A percentile compares a stretch with the other conserved stretches of the same genome.
Conservation (phyloP, 2,888 invertebrate species). For the Diadegma fenestrale region DNA sequence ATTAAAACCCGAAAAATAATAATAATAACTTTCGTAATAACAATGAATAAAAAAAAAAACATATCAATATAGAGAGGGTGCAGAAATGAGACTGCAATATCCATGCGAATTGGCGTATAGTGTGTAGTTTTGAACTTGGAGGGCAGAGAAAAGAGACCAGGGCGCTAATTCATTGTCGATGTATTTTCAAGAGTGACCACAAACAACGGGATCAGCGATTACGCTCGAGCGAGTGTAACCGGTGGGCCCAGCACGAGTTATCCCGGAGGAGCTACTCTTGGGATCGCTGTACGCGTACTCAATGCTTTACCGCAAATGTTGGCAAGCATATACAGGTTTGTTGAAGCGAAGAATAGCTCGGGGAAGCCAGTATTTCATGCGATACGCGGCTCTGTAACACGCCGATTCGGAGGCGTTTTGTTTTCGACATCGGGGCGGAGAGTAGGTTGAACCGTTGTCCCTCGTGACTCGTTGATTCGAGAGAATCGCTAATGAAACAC, state of each 20-base stretch:
- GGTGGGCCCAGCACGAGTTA: constrained; percentile 74
- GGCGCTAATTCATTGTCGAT: constrained; percentile 77
- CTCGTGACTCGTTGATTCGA: constrained; percentile 82
- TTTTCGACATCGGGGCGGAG: constrained; percentile 83
- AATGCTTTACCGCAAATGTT: background rate
- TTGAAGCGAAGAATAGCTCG: constrained; percentile 26
- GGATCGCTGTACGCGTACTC: constrained; percentile 1
- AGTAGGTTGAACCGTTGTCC: constrained; percentile 82
- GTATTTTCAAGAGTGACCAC: constrained; percentile 80
- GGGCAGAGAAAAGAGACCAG: constrained; percentile 67
- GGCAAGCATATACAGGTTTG: constrained; percentile 11
- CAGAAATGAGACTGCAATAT: constrained; percentile 61
- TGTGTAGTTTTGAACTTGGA: constrained; percentile 17
- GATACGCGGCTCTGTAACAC: constrained; percentile 78
- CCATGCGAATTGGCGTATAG: constrained; percentile 16
- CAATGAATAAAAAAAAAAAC: constrained; percentile 46
- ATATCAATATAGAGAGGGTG: constrained; percentile 35
- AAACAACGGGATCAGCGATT: constrained; percentile 83
- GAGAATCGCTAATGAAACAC: constrained; percentile 73
- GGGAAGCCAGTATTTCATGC: background rate
- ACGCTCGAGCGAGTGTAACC: constrained; percentile 77
- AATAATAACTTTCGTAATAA: constrained; percentile 47
- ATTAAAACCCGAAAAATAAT: constrained; percentile 63
- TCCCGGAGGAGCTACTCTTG: constrained; percentile 57
- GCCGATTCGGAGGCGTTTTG: constrained; percentile 83